Percentiles rank a stretch among this genome's conserved stretches.
phyloP scores from a whole-genome alignment of 2,797 vertebrate genomes.

The Mareca penelope region DNA sequence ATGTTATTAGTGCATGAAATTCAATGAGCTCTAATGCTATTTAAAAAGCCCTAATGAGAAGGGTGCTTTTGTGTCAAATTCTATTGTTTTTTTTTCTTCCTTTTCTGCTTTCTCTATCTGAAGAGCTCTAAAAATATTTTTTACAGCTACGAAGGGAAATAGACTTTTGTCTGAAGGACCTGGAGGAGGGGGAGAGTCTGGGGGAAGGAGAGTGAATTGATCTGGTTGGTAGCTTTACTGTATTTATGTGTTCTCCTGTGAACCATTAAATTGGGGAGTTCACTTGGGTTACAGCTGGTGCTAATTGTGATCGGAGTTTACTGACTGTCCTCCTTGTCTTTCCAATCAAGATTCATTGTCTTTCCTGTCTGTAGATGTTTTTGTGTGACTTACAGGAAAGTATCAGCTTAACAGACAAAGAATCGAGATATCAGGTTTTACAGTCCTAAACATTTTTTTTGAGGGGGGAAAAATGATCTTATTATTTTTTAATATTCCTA shows the following conservation, averaged over 20 bases:
- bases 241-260: slow-evolving; percentile 24
- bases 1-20: slow-evolving; percentile 59
- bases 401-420: not conserved
- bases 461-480: not conserved
- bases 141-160: slow-evolving; percentile 51
- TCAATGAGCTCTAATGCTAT: slow-evolving; percentile 56
- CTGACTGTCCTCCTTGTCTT: slow-evolving; percentile 22
- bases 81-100: slow-evolving; percentile 50
- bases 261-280: slow-evolving; percentile 57
- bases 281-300: slow-evolving; percentile 50
- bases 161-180: slow-evolving; percentile 61
- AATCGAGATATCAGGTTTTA: not conserved
- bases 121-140: slow-evolving; percentile 69
- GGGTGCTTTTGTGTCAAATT: slow-evolving; percentile 50
- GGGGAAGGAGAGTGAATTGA: not conserved
- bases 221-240: slow-evolving; percentile 49
- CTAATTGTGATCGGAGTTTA: slow-evolving; percentile 54
- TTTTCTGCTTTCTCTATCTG: slow-evolving; percentile 29
- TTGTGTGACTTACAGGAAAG: not conserved
- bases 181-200: not conserved
- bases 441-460: not conserved
- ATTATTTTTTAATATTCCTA: not conserved
- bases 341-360: slow-evolving; percentile 50
- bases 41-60: slow-evolving; percentile 64
- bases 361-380: slow-evolving; percentile 26